phyloP scores from a whole-genome alignment of 2,113 vertebrate genomes.

The Colaptes auratus region DNA sequence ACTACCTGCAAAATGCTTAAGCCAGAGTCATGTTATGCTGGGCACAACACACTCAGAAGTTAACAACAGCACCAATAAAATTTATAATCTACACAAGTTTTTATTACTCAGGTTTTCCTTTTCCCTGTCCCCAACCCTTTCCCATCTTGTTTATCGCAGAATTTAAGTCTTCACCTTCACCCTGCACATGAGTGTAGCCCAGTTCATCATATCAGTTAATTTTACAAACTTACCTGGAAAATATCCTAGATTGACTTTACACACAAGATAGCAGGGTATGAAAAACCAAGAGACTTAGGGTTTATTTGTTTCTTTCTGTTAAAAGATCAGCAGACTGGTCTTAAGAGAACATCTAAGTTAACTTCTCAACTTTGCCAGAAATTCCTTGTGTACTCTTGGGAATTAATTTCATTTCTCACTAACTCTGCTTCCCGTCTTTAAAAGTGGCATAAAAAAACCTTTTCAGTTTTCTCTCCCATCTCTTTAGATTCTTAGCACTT shows the following conservation, averaged over 20 bases:
- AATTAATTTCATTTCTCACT: neutral
- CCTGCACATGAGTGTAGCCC: neutral
- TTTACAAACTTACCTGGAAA: neutral
- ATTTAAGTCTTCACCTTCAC: neutral
- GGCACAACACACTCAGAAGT: neutral
- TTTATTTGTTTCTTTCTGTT: neutral
- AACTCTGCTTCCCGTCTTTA: neutral
- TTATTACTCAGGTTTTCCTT: neutral
- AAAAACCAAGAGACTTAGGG: neutral
- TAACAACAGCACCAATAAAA: neutral
- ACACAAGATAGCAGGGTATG: neutral
- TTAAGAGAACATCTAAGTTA: neutral
- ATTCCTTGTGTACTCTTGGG: neutral
- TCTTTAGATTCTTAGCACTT: neutral
- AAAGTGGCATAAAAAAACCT: neutral
- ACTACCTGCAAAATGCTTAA: neutral
- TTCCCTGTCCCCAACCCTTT: neutral
- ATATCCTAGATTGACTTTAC: neutral
- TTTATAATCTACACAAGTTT: fast-evolving
- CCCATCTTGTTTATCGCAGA: neutral
- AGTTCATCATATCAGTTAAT: neutral
- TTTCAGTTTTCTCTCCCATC: neutral
- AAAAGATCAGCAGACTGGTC: neutral
- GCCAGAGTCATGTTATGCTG: neutral
- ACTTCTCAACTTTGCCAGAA: neutral